These are phyloP conservation scores for Pelosia muscerda DNA, from an alignment of 2,888 invertebrate genomes.

Conservation along the genomic window DNA sequence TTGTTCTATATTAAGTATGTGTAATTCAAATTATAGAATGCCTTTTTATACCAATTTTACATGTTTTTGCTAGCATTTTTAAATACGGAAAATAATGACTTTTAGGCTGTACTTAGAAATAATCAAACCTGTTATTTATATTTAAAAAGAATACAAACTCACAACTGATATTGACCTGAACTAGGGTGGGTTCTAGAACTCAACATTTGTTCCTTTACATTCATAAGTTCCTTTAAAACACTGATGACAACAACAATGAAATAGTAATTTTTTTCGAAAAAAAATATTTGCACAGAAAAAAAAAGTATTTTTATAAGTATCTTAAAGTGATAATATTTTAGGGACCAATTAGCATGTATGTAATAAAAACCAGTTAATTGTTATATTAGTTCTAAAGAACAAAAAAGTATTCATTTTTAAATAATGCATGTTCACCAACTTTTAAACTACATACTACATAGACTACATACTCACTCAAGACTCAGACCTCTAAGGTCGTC, in stretches of 20 bases:
- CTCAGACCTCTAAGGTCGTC: neutral
- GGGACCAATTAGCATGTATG: constrained; percentile 17
- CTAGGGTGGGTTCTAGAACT: no score
- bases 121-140: no score
- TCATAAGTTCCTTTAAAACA: neutral
- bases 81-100: neutral
- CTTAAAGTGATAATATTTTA: neutral
- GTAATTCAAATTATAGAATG: neutral
- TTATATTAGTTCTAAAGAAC: neutral
- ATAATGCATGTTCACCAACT: neutral
- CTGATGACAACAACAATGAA: neutral
- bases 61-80: neutral
- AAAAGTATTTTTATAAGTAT: neutral
- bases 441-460: neutral
- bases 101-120: no score
- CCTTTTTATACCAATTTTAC: neutral
- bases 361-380: neutral
- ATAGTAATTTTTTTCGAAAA: neutral
- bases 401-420: constrained; percentile 6
- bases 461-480: no score
- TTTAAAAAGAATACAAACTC: no score
- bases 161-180: neutral
- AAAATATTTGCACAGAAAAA: neutral
- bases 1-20: neutral
- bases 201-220: neutral